phyloP scores from a whole-genome alignment of 2,888 invertebrate genomes.

The Epiblema foenella region DNA sequence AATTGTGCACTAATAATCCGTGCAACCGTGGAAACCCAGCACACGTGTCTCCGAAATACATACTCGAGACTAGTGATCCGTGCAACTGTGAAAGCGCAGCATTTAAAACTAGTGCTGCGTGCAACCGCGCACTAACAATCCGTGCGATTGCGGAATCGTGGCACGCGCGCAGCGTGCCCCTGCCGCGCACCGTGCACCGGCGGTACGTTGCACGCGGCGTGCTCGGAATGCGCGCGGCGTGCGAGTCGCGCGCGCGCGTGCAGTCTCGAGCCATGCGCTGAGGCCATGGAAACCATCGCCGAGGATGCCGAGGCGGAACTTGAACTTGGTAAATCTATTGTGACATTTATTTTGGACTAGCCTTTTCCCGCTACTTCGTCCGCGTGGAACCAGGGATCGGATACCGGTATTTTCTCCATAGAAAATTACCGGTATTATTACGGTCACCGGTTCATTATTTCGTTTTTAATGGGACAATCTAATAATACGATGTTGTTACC shows the following conservation, averaged over 20 bases:
- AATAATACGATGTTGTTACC: too few relatives aligned
- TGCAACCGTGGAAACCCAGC: too few relatives aligned
- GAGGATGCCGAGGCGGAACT: conserved; percentile 88
- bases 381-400: too few relatives aligned
- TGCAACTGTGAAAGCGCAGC: not conserved
- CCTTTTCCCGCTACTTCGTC: too few relatives aligned
- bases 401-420: too few relatives aligned
- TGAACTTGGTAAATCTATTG: conserved; percentile 77
- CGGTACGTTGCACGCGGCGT: conserved; percentile 53
- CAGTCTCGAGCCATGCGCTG: conserved; percentile 72
- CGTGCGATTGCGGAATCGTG: too few relatives aligned
- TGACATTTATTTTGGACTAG: not conserved
- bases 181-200: conserved; percentile 13
- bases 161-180: not conserved
- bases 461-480: too few relatives aligned
- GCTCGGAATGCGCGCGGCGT: conserved; percentile 75
- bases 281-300: conserved; percentile 88
- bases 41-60: too few relatives aligned
- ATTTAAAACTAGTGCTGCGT: not conserved
- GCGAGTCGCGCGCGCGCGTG: conserved; percentile 73
- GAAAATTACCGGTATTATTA: too few relatives aligned
- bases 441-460: too few relatives aligned
- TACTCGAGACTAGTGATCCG: not conserved
- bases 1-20: too few relatives aligned
- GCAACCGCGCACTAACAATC: not conserved